These are phyloP conservation scores for Neocrepidodera transversa DNA, from an alignment of 2,888 invertebrate genomes.

Conservation along the genomic window DNA sequence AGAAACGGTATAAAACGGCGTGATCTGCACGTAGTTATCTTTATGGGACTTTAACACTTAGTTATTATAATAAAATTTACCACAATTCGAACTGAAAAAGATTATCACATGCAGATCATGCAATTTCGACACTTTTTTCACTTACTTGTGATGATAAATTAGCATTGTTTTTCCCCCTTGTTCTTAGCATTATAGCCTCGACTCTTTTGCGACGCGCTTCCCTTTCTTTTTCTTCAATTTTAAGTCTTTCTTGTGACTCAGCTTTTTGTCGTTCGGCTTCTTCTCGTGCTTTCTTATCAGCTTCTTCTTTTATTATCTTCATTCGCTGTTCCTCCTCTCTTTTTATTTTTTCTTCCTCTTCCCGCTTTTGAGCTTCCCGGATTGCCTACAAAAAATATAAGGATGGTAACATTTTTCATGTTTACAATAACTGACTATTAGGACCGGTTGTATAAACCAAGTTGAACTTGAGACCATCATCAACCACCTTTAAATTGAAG, in stretches of 20 bases:
- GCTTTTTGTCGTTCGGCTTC: slow-evolving; percentile 84
- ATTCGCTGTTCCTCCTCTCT: slow-evolving; percentile 71
- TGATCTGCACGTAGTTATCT: too few relatives aligned
- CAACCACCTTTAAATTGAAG: too few relatives aligned
- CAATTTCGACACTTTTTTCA: not conserved
- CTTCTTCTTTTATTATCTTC: slow-evolving; percentile 75
- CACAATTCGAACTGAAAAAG: too few relatives aligned
- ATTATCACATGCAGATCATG: too few relatives aligned
- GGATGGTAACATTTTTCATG: too few relatives aligned
- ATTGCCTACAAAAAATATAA: slow-evolving; percentile 67
- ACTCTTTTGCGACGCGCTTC: slow-evolving; percentile 88
- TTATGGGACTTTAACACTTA: too few relatives aligned
- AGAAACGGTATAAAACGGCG: too few relatives aligned
- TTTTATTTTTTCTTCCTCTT: slow-evolving; percentile 77
- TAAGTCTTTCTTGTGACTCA: slow-evolving; percentile 83
- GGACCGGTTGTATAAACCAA: too few relatives aligned
- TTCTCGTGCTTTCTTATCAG: slow-evolving; percentile 80
- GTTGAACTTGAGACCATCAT: too few relatives aligned
- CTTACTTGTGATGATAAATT: slow-evolving; percentile 48
- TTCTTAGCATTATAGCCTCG: slow-evolving; percentile 91
- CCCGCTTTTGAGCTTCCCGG: slow-evolving; percentile 75
- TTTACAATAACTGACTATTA: too few relatives aligned
- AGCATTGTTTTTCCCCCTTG: slow-evolving; percentile 66
- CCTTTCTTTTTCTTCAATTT: slow-evolving; percentile 88
- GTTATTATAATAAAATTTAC: too few relatives aligned